Evolutionary conservation across 2,113 vertebrate species (phyloP), one percentile per base, ranked within the genome.

Genomic region (Engystomops pustulosus): DNA sequence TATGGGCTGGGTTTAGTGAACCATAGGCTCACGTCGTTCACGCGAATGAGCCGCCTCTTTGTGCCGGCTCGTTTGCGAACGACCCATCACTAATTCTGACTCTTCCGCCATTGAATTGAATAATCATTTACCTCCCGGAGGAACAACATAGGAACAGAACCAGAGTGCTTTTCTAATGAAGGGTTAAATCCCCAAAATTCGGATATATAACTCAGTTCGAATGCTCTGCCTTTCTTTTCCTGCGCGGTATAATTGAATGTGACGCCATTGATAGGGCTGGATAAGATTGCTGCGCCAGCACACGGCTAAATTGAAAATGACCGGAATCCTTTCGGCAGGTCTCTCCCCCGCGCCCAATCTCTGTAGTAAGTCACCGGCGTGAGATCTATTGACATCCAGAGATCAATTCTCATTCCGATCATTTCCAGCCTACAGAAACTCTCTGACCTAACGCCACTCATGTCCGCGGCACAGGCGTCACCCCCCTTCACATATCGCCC

Each of bases 391-490:
- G 93, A 93, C 93, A 93, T 91, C 90, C 87, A 86, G 87, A 89
- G 91, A 95, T 94, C 94, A 94, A 94, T 95, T 93, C 89, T 93
- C 92, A 93, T 93, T 94, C 94, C 94, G 89, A 94, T 94, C 91
- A 92, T 93, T 93, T 95, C 93, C 91, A 91, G 91, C 92, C 86
- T 94, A 93, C 91, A 93, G 89, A 93, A 92, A 92, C 93, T 91
- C 92, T 89, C 92, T 94, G 94, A 94, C 93, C 92, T 88, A 82
- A 17, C 79, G 87, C 88, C 88, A 89, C 90, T 92, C 90, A 87
- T 89, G 90, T 90, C 91, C 88, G 92, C 89, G 90, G 60, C 60
- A 36, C 27, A 36, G 34, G 11, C 38, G 12, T 27, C n/a, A 23
- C 20, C 38, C 4, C 11, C n/a, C n/a, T 44, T 36, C 2, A 12